Conservation (phyloP, 1,140 invertebrate genomes). For the Macrobrachium rosenbergii region DNA sequence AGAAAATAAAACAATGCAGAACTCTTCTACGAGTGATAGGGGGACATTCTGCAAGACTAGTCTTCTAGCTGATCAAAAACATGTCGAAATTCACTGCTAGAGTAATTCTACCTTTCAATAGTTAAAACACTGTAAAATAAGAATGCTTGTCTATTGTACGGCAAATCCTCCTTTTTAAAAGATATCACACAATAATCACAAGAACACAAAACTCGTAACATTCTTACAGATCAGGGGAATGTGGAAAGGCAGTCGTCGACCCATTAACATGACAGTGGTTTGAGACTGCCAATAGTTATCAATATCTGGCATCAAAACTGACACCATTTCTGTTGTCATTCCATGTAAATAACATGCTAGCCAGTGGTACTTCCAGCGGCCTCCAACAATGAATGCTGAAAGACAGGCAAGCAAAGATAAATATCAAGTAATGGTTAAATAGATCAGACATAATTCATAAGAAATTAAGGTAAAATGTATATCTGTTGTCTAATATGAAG, state of each 20-base stretch:
- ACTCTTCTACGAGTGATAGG: too few relatives aligned
- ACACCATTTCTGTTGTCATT: conserved; percentile 75
- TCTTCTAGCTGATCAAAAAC: too few relatives aligned
- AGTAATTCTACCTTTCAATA: too few relatives aligned
- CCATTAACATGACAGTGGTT: conserved; percentile 79
- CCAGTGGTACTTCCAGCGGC: conserved; percentile 81
- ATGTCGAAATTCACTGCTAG: too few relatives aligned
- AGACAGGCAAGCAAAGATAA: conserved; percentile 58
- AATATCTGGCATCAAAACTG: conserved; percentile 76
- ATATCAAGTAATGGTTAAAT: background rate
- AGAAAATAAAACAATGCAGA: too few relatives aligned
- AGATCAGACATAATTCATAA: too few relatives aligned
- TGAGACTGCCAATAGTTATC: conserved; percentile 87
- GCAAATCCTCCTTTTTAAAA: background rate
- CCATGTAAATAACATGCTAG: conserved; percentile 79
- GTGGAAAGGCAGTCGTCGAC: conserved; percentile 78
- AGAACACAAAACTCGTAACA: background rate
- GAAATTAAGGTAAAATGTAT: background rate
- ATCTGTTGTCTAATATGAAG: background rate
- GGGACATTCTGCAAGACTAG: too few relatives aligned
- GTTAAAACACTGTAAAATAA: too few relatives aligned
- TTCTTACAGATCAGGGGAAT: conserved; percentile 81
- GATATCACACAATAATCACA: background rate
- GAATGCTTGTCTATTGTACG: background rate
- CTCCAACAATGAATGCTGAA: conserved; percentile 78